Percentiles rank a stretch among this genome's conserved stretches.
phyloP scores from a whole-genome alignment of 2,888 invertebrate genomes.

The Cremastobaeus sp. region DNA sequence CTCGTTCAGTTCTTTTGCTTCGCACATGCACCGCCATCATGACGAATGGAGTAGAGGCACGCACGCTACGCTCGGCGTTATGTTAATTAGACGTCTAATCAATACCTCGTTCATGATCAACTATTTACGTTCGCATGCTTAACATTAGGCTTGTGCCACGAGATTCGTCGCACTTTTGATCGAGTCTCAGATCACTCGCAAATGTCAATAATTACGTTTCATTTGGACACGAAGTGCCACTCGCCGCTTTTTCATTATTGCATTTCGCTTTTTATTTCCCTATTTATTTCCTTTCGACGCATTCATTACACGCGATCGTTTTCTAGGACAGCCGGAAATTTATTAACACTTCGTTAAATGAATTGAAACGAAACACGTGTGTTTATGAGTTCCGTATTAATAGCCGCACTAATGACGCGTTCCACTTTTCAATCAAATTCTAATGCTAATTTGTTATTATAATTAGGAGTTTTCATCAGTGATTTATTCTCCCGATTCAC shows the following conservation, averaged over 20 bases:
- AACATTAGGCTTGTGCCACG: conserved; percentile 49
- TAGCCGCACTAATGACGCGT: conserved; percentile 9
- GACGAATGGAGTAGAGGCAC: conserved; percentile 68
- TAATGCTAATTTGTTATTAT: conserved; percentile 32
- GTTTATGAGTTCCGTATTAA: conserved; percentile 13
- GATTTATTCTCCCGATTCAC: conserved; percentile 28
- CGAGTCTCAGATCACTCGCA: conserved; percentile 19
- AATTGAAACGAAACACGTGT: conserved; percentile 5
- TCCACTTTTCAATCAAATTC: conserved; percentile 10
- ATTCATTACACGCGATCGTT: neutral
- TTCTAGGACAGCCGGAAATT: conserved; percentile 17
- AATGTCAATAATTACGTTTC: conserved; percentile 42
- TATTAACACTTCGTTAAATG: conserved; percentile 17
- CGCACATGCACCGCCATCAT: conserved; percentile 63
- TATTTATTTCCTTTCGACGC: neutral
- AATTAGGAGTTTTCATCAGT: conserved; percentile 26
- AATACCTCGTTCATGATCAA: conserved; percentile 64
- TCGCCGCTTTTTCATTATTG: conserved; percentile 14
- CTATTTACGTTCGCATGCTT: conserved; percentile 46
- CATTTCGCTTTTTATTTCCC: neutral
- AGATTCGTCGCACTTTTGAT: conserved; percentile 36
- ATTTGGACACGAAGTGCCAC: conserved; percentile 2
- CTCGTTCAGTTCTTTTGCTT: conserved; percentile 50
- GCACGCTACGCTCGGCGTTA: conserved; percentile 65
- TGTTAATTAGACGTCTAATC: conserved; percentile 72